These are phyloP conservation scores for Drosophila barbarae DNA, from an alignment of 2,888 invertebrate genomes.

Conservation along the genomic window DNA sequence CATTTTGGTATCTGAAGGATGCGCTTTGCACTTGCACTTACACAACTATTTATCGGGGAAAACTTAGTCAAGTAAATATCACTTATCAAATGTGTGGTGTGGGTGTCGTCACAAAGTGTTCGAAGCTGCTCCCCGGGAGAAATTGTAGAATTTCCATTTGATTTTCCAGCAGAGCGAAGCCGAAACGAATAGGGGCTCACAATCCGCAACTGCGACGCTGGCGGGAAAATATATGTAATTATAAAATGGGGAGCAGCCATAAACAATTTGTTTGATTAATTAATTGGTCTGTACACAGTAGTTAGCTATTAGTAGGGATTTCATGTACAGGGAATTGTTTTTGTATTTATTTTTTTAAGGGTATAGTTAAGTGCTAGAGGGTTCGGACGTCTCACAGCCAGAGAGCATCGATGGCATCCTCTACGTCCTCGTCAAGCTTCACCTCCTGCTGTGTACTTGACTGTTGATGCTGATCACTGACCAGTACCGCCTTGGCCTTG, in stretches of 20 bases:
- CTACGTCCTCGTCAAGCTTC: constrained; percentile 52
- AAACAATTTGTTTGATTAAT: constrained; percentile 31
- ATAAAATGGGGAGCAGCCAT: constrained; percentile 20
- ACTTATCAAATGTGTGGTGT: constrained; percentile 47
- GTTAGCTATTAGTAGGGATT: constrained; percentile 32
- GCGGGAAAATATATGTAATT: constrained; percentile 36
- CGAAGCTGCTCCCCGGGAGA: constrained; percentile 12
- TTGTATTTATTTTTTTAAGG: not conserved
- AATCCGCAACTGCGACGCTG: constrained; percentile 42
- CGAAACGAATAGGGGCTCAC: constrained; percentile 50
- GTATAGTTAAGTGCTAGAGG: not conserved
- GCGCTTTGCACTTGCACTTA: constrained; percentile 58
- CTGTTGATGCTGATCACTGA: constrained; percentile 57
- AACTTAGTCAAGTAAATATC: constrained; percentile 65
- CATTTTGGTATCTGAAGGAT: constrained; percentile 13
- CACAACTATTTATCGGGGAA: constrained; percentile 34
- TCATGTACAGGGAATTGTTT: constrained; percentile 23
- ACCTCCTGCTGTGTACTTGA: constrained; percentile 20
- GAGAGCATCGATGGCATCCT: constrained; percentile 65
- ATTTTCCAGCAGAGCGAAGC: constrained; percentile 41
- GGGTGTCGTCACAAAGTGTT: constrained; percentile 25
- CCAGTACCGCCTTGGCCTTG: constrained; percentile 64
- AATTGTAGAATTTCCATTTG: constrained; percentile 1
- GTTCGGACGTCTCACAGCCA: constrained; percentile 50
- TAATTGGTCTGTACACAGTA: constrained; percentile 37